A percentile compares a stretch with the other conserved stretches of the same genome.
phyloP scores from a whole-genome alignment of 2,888 invertebrate species.

The Temnothorax unifasciatus region DNA sequence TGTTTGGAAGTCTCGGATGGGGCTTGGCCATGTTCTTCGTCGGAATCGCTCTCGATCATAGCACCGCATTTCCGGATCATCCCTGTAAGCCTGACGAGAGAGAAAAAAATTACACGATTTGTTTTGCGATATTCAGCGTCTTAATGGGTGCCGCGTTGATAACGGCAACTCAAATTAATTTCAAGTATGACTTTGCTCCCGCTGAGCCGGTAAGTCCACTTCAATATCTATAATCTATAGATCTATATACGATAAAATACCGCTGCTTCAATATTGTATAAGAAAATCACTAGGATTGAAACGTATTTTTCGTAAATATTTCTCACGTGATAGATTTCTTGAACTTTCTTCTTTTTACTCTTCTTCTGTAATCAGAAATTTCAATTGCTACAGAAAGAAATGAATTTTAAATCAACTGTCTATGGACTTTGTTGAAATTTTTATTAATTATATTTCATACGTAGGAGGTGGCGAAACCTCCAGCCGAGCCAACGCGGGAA shows the following conservation, averaged over 20 bases:
- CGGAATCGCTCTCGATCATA: conserved; percentile 98
- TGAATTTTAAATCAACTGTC: not conserved
- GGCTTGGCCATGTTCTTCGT: conserved; percentile 99
- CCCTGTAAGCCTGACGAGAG: conserved; percentile 95
- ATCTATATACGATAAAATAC: not conserved
- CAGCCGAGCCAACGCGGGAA: conserved; percentile 88
- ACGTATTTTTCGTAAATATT: not conserved
- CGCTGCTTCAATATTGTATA: not conserved
- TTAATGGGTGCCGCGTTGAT: conserved; percentile 98
- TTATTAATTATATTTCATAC: conserved; percentile 11
- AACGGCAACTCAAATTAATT: conserved; percentile 94
- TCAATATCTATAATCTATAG: not conserved
- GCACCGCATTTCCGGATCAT: conserved; percentile 97
- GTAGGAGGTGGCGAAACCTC: conserved; percentile 84
- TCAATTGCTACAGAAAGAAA: not conserved
- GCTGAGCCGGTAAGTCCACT: conserved; percentile 80
- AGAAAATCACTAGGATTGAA: not conserved
- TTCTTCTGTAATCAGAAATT: not conserved
- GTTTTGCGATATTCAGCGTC: conserved; percentile 98
- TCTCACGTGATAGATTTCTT: not conserved
- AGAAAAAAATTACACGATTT: conserved; percentile 99
- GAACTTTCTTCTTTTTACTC: not conserved
- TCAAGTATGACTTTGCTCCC: conserved; percentile 86
- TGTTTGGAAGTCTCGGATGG: conserved; percentile 99
- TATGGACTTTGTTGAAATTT: not conserved